Conservation (phyloP, 1,140 invertebrate species). For the Psilanteris sp. region DNA sequence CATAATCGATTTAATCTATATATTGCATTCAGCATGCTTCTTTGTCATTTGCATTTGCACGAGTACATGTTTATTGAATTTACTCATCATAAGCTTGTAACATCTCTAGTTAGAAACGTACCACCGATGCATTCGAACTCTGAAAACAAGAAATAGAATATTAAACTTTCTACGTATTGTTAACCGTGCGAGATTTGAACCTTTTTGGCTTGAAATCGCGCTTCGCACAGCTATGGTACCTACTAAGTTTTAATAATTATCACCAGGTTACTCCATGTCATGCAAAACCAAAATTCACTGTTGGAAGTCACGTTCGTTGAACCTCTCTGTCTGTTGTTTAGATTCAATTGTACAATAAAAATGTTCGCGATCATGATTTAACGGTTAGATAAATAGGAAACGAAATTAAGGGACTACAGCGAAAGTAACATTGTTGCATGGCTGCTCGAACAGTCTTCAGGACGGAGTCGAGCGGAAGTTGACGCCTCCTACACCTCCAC, state of each 20-base stretch:
- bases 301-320: constrained; percentile 30
- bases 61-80: constrained; percentile 12
- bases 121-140: constrained; percentile 20
- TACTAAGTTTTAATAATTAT: constrained; percentile 9
- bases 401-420: constrained; percentile 10
- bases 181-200: constrained; percentile 4
- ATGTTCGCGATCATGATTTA: constrained; percentile 21
- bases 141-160: background rate
- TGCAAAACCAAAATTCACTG: constrained; percentile 9
- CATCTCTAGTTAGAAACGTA: constrained; percentile 24
- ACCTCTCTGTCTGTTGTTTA: constrained; percentile 28
- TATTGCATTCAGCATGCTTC: constrained; percentile 23
- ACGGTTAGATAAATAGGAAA: constrained; percentile 1
- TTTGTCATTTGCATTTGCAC: constrained; percentile 8
- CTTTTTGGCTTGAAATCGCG: constrained; percentile 26
- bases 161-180: constrained; percentile 16
- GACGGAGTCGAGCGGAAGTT: constrained; percentile 81
- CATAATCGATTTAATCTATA: background rate
- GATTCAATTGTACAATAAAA: constrained; percentile 9
- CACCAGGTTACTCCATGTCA: constrained; percentile 18
- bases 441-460: constrained; percentile 77
- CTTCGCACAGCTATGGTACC: constrained; percentile 19
- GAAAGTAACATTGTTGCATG: constrained; percentile 59
- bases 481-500: constrained; percentile 79
- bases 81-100: constrained; percentile 37